A percentile compares a stretch with the other conserved stretches of the same genome.
phyloP scores from a whole-genome alignment of 1,140 invertebrate species.

The Eurytemora carolleeae region DNA sequence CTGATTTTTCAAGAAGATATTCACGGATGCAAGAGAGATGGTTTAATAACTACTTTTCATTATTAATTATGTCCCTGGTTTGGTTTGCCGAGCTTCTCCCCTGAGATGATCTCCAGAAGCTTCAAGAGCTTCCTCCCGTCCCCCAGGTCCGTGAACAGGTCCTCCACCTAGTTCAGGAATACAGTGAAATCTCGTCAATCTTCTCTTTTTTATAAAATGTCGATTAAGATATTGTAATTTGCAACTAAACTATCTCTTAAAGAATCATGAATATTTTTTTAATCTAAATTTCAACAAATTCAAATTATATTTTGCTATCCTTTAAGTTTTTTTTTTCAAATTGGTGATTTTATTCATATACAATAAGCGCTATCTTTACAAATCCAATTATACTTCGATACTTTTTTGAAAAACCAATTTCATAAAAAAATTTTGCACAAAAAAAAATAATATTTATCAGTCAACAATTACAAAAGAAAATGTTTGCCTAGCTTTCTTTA shows the following conservation, averaged over 20 bases:
- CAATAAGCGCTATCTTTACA: too few relatives aligned
- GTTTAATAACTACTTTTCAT: too few relatives aligned
- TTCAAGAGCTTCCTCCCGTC: slow-evolving; percentile 90
- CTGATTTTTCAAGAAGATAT: too few relatives aligned
- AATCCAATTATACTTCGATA: too few relatives aligned
- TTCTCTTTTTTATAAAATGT: background rate
- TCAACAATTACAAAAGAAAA: too few relatives aligned
- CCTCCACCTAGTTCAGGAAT: slow-evolving; percentile 66
- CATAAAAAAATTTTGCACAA: too few relatives aligned
- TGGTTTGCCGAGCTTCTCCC: slow-evolving; percentile 85
- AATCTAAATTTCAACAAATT: background rate
- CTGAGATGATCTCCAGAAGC: slow-evolving; percentile 94
- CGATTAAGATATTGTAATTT: background rate
- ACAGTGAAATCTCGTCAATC: background rate
- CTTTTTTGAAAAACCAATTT: too few relatives aligned
- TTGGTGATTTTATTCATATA: too few relatives aligned
- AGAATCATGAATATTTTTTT: background rate
- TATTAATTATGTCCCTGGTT: too few relatives aligned
- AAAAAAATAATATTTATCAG: too few relatives aligned
- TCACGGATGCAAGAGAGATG: too few relatives aligned
- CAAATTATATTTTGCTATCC: background rate
- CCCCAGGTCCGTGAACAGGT: slow-evolving; percentile 83
- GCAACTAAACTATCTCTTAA: background rate
- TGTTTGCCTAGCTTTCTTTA: too few relatives aligned
- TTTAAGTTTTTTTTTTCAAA: background rate